Base-by-base conservation (phyloP, 2,113 vertebrate species). In the Lampris megalopsis region DNA sequence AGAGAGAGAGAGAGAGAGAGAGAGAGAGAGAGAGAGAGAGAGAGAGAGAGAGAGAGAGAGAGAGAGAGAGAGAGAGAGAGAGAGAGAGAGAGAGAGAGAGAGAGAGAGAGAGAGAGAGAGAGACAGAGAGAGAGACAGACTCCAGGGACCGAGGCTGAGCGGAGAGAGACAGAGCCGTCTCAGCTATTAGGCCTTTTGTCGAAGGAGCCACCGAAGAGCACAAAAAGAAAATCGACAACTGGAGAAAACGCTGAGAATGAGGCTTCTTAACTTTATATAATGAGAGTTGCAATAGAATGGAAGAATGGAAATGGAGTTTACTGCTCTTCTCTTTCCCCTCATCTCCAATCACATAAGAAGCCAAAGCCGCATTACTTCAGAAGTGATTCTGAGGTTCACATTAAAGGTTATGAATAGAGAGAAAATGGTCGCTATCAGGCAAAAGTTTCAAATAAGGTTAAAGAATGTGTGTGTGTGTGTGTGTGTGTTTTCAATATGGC, bases 101-200 rank as follows among this genome's bases (percentile, higher is more conserved):
- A 24, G 24, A 24, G 24, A 24, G 24, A 24, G 24, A 24, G 24
- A 24, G 24, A 24, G 24, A 24, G 24, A 24, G 24, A 24, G 24
- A 24, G 24, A 24, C 0, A 24, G 24, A 24, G 24, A 24, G 2
- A 63, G 37, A 43, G 62, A 43, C 71, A 52, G 37, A 48, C 56
- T 80, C 38, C 57, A 2, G 41, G 61, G 59, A 64, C 69, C 53
- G 50, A 7, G 49, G 53, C 4, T 68, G 65, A 79, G 57, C 53
- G 43, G 56, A n/a, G 50, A 11, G 35, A 45, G 54, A 53, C 24
- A 24, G 40, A 8, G 3, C 10, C 42, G 35, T 61, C 43, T 73
- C 53, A 71, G 36, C 41, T n/a, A 56, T 73, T 67, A 73, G 36
- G 62, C 40, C 10, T 68, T 75, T 79, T 56, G 70, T 71, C 47